These are phyloP conservation scores for Heliconius aoede DNA, from an alignment of 2,888 invertebrate species.

Conservation along the genomic window DNA sequence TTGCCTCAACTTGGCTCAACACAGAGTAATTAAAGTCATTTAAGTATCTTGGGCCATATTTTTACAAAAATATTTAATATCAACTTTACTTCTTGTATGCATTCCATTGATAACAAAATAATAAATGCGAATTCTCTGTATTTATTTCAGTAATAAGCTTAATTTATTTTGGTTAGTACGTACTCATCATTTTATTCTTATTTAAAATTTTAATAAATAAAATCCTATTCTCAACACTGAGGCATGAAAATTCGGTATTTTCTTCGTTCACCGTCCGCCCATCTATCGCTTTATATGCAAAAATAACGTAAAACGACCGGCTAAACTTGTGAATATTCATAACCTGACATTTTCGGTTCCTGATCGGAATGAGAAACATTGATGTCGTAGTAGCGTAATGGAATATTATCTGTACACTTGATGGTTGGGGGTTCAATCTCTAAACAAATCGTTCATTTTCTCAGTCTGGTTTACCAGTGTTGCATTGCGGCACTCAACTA, in stretches of 20 bases:
- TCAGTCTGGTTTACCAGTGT: too few relatives aligned
- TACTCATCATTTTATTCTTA: too few relatives aligned
- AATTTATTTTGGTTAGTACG: too few relatives aligned
- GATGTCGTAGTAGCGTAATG: neutral
- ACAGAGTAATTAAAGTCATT: too few relatives aligned
- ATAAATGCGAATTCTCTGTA: neutral
- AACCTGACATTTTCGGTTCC: conserved; percentile 32
- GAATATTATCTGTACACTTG: neutral
- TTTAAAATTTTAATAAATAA: neutral
- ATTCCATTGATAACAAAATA: too few relatives aligned
- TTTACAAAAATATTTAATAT: too few relatives aligned
- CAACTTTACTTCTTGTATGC: too few relatives aligned
- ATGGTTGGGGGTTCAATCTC: neutral
- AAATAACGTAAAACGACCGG: conserved; percentile 46
- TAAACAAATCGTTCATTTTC: neutral
- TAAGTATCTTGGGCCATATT: too few relatives aligned
- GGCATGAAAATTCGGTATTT: conserved; percentile 7
- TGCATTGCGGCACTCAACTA: too few relatives aligned
- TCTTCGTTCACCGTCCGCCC: conserved; percentile 25
- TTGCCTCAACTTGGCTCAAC: too few relatives aligned
- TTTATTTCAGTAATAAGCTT: neutral
- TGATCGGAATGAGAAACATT: neutral
- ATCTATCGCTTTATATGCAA: conserved; percentile 48
- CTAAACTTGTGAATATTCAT: conserved; percentile 50
- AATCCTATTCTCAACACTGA: neutral